Percentiles rank a stretch among this genome's conserved stretches.
Evolutionary conservation across 2,888 invertebrate genomes (phyloP).

Genomic region (Plebejus melissa): DNA sequence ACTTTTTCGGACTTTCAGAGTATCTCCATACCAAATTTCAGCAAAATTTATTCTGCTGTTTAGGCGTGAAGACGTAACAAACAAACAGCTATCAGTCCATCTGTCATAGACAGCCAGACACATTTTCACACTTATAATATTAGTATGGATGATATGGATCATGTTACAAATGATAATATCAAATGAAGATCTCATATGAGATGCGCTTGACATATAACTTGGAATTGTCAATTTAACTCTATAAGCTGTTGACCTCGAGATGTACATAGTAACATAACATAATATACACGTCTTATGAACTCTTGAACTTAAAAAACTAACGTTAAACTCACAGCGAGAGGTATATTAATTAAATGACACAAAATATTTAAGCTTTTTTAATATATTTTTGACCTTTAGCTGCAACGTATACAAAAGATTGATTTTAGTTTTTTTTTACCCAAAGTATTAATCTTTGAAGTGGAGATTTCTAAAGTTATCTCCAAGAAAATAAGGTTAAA

Average conservation of each 20-base stretch:
- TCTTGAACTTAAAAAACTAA: not conserved
- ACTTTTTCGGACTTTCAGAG: no score
- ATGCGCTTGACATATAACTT: constrained; percentile 7
- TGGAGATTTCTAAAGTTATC: no score
- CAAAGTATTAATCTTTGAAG: not conserved
- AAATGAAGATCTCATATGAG: not conserved
- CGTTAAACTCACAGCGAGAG: not conserved
- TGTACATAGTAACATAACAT: not conserved
- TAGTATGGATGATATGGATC: no score
- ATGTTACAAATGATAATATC: not conserved
- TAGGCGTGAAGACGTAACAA: no score
- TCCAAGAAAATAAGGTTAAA: no score
- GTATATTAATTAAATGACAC: not conserved
- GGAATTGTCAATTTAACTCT: constrained; percentile 8
- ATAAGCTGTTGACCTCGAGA: not conserved
- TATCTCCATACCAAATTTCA: no score
- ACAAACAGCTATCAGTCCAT: no score
- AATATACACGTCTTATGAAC: not conserved
- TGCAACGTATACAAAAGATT: not conserved
- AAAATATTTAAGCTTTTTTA: not conserved
- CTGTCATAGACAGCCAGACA: no score
- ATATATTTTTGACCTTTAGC: not conserved
- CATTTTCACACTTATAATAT: no score
- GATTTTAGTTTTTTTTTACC: not conserved
- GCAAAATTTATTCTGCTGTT: no score